These are phyloP conservation scores for Hylomyscus alleni DNA, from an alignment of 2,797 vertebrate genomes.

Conservation along the genomic window DNA sequence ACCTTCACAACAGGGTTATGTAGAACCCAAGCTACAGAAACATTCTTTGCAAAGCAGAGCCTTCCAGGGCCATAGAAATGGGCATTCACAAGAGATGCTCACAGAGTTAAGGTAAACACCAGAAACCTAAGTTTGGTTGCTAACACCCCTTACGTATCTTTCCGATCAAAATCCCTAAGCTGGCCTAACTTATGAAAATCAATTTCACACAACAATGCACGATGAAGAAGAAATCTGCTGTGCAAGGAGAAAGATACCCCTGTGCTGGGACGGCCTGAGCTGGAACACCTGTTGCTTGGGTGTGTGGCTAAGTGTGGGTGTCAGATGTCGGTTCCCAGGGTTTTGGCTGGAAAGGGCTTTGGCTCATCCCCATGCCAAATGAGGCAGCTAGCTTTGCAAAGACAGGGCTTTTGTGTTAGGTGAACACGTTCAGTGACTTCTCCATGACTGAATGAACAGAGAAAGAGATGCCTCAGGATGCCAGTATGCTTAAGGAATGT, in stretches of 20 bases:
- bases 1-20: background rate
- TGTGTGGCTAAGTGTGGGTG: background rate
- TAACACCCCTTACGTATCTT: background rate
- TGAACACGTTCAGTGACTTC: background rate
- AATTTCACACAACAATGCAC: background rate
- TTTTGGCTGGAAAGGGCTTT: background rate
- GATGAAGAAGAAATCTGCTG: background rate
- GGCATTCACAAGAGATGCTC: background rate
- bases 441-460: background rate
- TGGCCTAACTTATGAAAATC: background rate
- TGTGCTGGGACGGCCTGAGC: background rate
- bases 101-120: background rate
- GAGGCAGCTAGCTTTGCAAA: background rate
- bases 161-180: conserved; percentile 2
- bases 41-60: conserved; percentile 4
- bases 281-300: background rate
- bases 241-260: background rate
- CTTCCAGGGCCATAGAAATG: background rate
- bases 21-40: background rate
- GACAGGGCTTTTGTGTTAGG: background rate
- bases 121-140: background rate
- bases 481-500: background rate
- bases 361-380: background rate
- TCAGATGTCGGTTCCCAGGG: background rate
- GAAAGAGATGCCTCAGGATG: background rate